Evolutionary conservation across 2,888 invertebrate genomes (phyloP).

Genomic region (Mylabris sibirica): DNA sequence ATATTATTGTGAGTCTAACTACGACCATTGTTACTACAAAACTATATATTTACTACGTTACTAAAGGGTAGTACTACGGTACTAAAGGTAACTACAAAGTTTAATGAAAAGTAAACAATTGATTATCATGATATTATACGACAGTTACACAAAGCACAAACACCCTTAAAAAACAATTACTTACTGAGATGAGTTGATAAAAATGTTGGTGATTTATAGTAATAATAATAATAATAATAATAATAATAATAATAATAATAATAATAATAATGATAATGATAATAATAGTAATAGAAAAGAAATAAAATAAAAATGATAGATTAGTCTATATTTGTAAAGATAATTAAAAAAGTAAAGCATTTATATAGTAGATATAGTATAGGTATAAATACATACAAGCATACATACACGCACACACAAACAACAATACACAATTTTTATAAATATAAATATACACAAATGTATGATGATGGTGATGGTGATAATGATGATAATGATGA

Average conservation of each 20-base stretch:
- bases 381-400: constrained; percentile 39
- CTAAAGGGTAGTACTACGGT: constrained; percentile 28
- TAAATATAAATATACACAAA: constrained; percentile 44
- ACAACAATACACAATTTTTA: constrained; percentile 48
- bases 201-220: not conserved
- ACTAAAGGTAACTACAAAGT: constrained; percentile 36
- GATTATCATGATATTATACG: constrained; percentile 47
- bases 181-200: constrained; percentile 14
- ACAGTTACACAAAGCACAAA: constrained; percentile 57
- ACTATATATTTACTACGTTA: constrained; percentile 35
- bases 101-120: constrained; percentile 38
- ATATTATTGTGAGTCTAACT: constrained; percentile 23
- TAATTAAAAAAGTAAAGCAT: no score
- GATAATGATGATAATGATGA: constrained; percentile 47
- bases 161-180: constrained; percentile 53
- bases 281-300: constrained; percentile 9
- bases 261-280: constrained; percentile 13
- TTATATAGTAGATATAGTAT: no score
- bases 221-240: constrained; percentile 15
- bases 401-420: constrained; percentile 40
- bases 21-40: constrained; percentile 31
- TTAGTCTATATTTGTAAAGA: not conserved
- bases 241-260: not conserved
- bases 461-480: no score
- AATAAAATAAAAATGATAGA: not conserved